These are phyloP conservation scores for Ceratoteleas bidentatus DNA, from an alignment of 1,140 invertebrate genomes.

Conservation along the genomic window DNA sequence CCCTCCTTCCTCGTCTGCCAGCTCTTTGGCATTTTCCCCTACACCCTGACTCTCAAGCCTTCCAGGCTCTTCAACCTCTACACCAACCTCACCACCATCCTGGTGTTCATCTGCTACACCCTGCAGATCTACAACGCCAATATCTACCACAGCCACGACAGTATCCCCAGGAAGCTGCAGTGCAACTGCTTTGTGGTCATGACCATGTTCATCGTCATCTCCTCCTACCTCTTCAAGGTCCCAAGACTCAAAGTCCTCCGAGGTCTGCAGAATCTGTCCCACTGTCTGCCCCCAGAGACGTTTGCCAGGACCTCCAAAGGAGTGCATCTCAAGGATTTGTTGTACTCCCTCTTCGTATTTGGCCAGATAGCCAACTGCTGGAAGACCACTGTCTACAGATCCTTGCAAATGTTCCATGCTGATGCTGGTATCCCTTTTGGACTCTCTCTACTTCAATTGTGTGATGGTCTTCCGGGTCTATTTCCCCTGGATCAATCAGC, in stretches of 20 bases:
- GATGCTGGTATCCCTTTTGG: constrained; percentile 59
- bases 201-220: constrained; percentile 22
- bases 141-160: not conserved
- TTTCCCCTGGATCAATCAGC: constrained; percentile 68
- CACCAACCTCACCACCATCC: constrained; percentile 5
- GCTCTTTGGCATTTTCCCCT: constrained; percentile 36
- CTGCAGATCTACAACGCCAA: constrained; percentile 9
- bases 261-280: constrained; percentile 27
- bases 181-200: constrained; percentile 64
- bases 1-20: constrained; percentile 23
- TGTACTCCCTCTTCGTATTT: constrained; percentile 64
- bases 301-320: constrained; percentile 60
- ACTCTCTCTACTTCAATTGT: constrained; percentile 72
- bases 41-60: not conserved
- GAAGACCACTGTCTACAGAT: constrained; percentile 5
- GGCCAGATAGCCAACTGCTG: constrained; percentile 13
- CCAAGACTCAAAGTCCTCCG: constrained; percentile 56
- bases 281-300: constrained; percentile 49
- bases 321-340: constrained; percentile 71
- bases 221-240: constrained; percentile 34
- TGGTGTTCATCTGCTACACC: not conserved
- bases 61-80: constrained; percentile 6
- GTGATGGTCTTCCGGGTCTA: constrained; percentile 64
- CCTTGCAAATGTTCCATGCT: constrained; percentile 39
- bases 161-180: constrained; percentile 60